These are phyloP conservation scores for Spodoptera frugiperda DNA, from an alignment of 1,140 invertebrate species.

Conservation along the genomic window DNA sequence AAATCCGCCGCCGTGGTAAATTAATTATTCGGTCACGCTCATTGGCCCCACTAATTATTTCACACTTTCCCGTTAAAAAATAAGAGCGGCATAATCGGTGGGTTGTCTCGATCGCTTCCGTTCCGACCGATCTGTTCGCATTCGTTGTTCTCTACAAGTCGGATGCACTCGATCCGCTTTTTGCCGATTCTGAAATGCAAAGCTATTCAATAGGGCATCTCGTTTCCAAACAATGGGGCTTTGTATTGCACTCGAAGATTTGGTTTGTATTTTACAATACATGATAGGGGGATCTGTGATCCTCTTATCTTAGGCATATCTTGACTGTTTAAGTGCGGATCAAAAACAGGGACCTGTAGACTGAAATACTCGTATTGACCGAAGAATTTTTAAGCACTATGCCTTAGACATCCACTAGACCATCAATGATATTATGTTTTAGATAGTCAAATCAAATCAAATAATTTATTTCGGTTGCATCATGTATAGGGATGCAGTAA, in stretches of 20 bases:
- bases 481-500: not conserved
- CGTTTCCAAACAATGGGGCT: conserved; percentile 59
- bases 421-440: not conserved
- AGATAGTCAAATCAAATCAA: too few species aligned
- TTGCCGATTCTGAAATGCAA: conserved; percentile 56
- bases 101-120: conserved; percentile 61
- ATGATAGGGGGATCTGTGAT: conserved; percentile 46
- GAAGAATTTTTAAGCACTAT: not conserved
- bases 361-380: not conserved
- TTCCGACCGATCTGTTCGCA: conserved; percentile 50
- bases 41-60: conserved; percentile 57
- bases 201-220: conserved; percentile 56
- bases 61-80: conserved; percentile 69
- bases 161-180: conserved; percentile 51
- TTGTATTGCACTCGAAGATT: conserved; percentile 60
- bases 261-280: conserved; percentile 59
- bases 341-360: conserved; percentile 15
- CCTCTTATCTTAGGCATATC: conserved; percentile 42
- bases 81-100: conserved; percentile 57
- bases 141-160: conserved; percentile 51
- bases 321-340: conserved; percentile 36
- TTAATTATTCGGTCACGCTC: conserved; percentile 22
- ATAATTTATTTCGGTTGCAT: too few species aligned
- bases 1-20: conserved; percentile 17
- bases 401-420: too few species aligned